These are phyloP conservation scores for Addax nasomaculatus DNA, from an alignment of 2,113 vertebrate species.

Conservation along the genomic window DNA sequence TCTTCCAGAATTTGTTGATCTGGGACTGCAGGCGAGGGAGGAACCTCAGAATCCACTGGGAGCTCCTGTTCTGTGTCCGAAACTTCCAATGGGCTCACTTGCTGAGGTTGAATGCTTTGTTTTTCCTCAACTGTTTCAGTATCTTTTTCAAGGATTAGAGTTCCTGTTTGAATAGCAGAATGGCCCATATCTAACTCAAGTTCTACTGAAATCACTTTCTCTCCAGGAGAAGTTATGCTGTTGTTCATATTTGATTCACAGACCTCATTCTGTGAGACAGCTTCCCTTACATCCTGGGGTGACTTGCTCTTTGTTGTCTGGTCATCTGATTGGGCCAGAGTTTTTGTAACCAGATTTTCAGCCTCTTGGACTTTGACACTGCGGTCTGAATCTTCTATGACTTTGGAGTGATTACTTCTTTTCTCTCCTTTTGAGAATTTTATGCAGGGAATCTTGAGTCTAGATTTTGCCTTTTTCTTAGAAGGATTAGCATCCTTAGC, in stretches of 20 bases:
- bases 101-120: constrained; percentile 19
- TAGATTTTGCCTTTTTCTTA: constrained; percentile 71
- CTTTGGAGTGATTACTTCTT: constrained; percentile 61
- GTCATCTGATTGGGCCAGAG: constrained; percentile 29
- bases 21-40: neutral
- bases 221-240: neutral
- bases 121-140: constrained; percentile 55
- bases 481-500: constrained; percentile 59
- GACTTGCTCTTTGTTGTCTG: neutral
- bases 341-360: constrained; percentile 55
- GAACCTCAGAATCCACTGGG: neutral
- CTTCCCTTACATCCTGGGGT: neutral
- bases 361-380: constrained; percentile 55
- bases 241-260: neutral
- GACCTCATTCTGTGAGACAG: neutral
- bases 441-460: constrained; percentile 80
- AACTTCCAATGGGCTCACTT: constrained; percentile 37
- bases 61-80: accelerated
- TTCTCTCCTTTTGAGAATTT: constrained; percentile 76
- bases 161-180: neutral
- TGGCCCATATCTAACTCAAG: constrained; percentile 32
- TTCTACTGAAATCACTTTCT: constrained; percentile 67
- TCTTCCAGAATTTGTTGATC: constrained; percentile 48
- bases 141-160: constrained; percentile 38
- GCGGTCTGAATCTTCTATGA: constrained; percentile 69